Evolutionary conservation across 2,113 vertebrate genomes (phyloP).

Genomic region (Philantomba maxwellii): DNA sequence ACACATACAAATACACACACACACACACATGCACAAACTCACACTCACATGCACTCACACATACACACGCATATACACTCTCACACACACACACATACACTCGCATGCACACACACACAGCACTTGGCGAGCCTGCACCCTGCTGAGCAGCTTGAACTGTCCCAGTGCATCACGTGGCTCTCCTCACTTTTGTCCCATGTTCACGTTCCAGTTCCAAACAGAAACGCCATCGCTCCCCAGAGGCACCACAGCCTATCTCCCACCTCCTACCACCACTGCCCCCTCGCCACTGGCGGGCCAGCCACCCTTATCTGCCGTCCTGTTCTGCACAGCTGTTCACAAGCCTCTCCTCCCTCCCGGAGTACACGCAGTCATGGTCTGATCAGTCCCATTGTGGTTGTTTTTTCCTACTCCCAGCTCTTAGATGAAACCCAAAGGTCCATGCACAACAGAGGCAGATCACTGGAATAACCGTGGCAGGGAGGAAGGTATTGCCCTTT

Average conservation of each 20-base stretch:
- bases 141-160: not conserved
- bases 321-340: not conserved
- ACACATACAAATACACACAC: accelerated
- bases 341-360: not conserved
- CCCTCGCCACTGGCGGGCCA: accelerated
- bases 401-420: not conserved
- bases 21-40: accelerated
- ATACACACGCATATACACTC: not conserved
- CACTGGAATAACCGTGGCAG: accelerated
- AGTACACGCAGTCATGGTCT: too few species aligned
- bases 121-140: accelerated
- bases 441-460: too few species aligned
- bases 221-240: accelerated
- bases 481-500: not conserved
- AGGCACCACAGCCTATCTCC: accelerated
- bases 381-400: not conserved
- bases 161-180: not conserved
- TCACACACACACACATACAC: not conserved
- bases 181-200: not conserved
- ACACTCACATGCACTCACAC: not conserved
- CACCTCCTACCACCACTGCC: accelerated
- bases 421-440: not conserved
- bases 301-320: not conserved
- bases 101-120: not conserved
- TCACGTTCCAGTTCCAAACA: too few species aligned